These are phyloP conservation scores for Automeris io DNA, from an alignment of 2,888 invertebrate genomes.

Conservation along the genomic window DNA sequence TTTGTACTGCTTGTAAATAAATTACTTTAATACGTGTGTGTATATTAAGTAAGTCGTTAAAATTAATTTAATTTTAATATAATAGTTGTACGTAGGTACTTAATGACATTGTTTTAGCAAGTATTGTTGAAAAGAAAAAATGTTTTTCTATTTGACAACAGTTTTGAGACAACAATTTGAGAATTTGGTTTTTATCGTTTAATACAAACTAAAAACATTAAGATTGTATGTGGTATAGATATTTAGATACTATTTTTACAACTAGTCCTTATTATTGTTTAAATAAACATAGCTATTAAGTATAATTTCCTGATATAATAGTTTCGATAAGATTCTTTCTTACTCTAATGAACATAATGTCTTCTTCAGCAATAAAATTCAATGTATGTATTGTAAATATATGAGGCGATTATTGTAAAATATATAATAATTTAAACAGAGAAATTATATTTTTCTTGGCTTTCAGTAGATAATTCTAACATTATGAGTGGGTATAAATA, in stretches of 20 bases:
- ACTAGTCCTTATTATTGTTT: constrained; percentile 68
- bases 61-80: constrained; percentile 6
- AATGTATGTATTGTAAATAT: constrained; percentile 70
- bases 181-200: constrained; percentile 2
- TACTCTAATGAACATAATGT: constrained; percentile 51
- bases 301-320: constrained; percentile 52
- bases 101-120: neutral
- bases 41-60: constrained; percentile 9
- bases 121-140: neutral
- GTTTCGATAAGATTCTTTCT: constrained; percentile 45
- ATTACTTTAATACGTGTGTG: constrained; percentile 10
- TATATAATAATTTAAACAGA: constrained; percentile 41
- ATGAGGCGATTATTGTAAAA: constrained; percentile 61
- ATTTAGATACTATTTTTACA: constrained; percentile 68
- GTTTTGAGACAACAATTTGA: neutral
- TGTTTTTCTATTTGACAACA: neutral
- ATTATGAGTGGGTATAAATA: constrained; percentile 33
- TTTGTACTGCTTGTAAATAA: constrained; percentile 66
- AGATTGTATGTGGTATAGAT: constrained; percentile 30
- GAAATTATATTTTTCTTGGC: constrained; percentile 71
- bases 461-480: constrained; percentile 50
- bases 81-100: neutral
- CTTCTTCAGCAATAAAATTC: constrained; percentile 71
- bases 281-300: constrained; percentile 57
- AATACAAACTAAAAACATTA: constrained; percentile 2